Base-by-base conservation (phyloP, 2,797 vertebrate genomes). In the Anguilla anguilla region DNA sequence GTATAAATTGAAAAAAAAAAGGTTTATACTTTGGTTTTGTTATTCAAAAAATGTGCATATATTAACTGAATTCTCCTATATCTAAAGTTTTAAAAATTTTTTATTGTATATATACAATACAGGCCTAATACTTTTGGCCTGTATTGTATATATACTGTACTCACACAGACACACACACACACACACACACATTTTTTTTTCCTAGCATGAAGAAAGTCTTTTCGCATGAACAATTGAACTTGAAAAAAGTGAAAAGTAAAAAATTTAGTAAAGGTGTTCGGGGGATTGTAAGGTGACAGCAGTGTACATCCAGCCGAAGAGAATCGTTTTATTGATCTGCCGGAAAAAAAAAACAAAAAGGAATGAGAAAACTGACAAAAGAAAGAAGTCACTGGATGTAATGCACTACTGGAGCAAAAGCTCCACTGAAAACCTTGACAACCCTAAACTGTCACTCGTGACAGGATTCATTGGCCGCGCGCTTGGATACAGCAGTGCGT, bases 271-370 rank as follows among this genome's bases (percentile, higher is more conserved):
- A 81, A 49, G 19, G 77, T 46, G 19, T 49, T 81, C 0, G 9
- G 43, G 43, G 17, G 19, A 77, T 77, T 81, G 39, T 81, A n/a
- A 25, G 77, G 77, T 49, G 77, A n/a, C 19, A 49, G 46, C 46
- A n/a, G 77, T 11, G 9, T 81, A 51, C 22, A 81, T 49, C 35
- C 17, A 13, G 5, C 17, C 74, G 46, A 35, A 79, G 74, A 79
- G 74, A 79, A 79, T 79, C 28, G 43, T 22, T 81, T 46, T 81
- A 81, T 81, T 81, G 46, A 46, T 81, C 77, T 81, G 46, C 43
- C 17, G 19, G 6, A 43, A n/a, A n/a, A n/a, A 35, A 74, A 74
- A n/a, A 25, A 22, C 5, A 25, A 64, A 64, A 64, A 57, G 61
- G 61, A 77, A 19, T 77, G 35, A 77, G 72, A 17, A 43, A 43